phyloP scores from a whole-genome alignment of 2,113 vertebrate species.

The Cyphomyrus discorhynchus region DNA sequence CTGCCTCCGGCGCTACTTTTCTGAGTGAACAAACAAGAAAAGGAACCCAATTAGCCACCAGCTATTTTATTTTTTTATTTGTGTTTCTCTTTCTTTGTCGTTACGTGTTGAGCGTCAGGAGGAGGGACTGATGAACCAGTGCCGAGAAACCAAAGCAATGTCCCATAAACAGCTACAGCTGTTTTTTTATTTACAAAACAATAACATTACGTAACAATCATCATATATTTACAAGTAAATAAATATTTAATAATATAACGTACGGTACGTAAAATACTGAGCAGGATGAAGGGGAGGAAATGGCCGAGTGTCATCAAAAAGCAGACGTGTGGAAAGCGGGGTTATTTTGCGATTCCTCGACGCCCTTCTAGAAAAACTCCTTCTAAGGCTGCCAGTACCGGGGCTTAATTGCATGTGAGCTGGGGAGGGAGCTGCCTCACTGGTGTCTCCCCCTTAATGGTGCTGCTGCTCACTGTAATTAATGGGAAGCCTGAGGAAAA shows the following conservation, averaged over 20 bases:
- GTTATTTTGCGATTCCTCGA: neutral
- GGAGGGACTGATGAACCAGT: neutral
- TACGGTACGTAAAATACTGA: neutral
- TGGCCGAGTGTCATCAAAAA: neutral
- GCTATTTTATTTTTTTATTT: neutral
- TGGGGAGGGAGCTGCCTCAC: neutral
- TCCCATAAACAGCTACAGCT: neutral
- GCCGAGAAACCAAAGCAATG: neutral
- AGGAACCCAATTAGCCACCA: conserved; percentile 12
- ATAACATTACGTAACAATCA: neutral
- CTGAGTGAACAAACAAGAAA: conserved; percentile 20
- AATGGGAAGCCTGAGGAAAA: neutral
- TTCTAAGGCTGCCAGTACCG: neutral
- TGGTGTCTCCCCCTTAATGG: neutral
- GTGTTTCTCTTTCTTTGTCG: neutral
- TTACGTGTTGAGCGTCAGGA: neutral
- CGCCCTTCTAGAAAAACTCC: neutral
- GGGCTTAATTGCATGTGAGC: neutral
- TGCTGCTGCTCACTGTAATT: neutral
- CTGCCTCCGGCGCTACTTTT: conserved; percentile 8
- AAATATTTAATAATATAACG: neutral
- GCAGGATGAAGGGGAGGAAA: neutral
- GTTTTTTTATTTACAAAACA: neutral
- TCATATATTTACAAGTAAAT: neutral
- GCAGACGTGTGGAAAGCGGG: neutral